Evolutionary conservation across 2,888 invertebrate species (phyloP), one percentile per base, ranked within the genome.

Genomic region (Orthosia gothica): DNA sequence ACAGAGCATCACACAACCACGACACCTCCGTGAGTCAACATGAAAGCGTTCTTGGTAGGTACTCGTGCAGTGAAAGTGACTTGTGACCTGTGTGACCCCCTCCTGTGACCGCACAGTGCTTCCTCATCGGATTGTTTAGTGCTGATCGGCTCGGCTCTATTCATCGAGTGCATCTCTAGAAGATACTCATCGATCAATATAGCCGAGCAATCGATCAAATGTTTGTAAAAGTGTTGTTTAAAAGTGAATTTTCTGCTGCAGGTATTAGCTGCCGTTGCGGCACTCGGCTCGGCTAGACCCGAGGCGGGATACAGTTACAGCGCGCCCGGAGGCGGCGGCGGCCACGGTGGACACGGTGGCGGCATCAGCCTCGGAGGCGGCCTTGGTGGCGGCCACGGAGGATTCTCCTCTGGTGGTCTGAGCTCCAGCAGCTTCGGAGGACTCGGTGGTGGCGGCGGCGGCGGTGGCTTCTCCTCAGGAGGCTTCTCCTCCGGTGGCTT

Each of bases 251-350:
- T 91, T 92, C 90, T 87, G 91, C 86, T 87, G 89, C 93, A 96
- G 96, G 96, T 96, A 93, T 93, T 96, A 89, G 96, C 96, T 89
- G 96, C 96, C 93, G 95, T 97, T 83, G 95, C 97, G 94, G 96
- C 97, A 74, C 94, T 97, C 92, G 97, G 97, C 91, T 96, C 97
- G 91, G 97, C 97, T 74, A 95, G 97, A 79, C 97, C 97, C 91
- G 97, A 97, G 93, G 97, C 97, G 90, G 97, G 97, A 88, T 97
- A 97, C 93, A 97, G 97, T 92, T 97, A 97, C 94, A 96, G 93
- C 92, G 96, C 96, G 69, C 96, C 96, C 75, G 94, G 95, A 74
- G 95, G 96, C 81, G 94, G 81, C 65, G 90, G 91, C 57, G 93
- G 93, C 66, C 89, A 85, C 79, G 89, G 92, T 18, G 91, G 94